Conservation (phyloP, 92 coral and sea anemone species). For the Umimayanthus kanabou region DNA sequence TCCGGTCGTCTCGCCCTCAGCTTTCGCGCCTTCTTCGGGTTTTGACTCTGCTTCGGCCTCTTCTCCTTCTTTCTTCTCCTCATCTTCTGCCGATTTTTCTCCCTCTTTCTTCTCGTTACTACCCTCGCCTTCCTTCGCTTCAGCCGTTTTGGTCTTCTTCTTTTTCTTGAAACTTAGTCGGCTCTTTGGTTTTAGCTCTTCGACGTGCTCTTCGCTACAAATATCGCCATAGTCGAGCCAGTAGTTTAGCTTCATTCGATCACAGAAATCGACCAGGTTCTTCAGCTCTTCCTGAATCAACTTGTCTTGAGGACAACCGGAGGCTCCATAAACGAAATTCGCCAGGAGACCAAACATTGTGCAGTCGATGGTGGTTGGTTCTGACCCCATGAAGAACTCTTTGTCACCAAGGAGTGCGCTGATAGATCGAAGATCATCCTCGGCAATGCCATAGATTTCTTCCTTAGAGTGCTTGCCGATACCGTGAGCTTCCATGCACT, state of each 20-base stretch:
- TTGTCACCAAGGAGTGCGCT: conserved; percentile 83
- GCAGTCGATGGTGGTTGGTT: conserved; percentile 92
- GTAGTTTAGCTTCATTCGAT: conserved; percentile 89
- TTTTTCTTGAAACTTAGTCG: conserved; percentile 81
- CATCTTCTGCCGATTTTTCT: conserved; percentile 54
- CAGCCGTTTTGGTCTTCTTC: conserved; percentile 66
- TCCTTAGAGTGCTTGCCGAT: conserved; percentile 96
- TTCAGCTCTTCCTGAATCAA: conserved; percentile 83
- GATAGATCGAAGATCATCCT: conserved; percentile 81
- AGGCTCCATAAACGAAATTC: conserved; percentile 81
- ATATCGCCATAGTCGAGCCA: conserved; percentile 95
- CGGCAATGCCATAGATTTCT: conserved; percentile 93
- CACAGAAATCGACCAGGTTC: conserved; percentile 86
- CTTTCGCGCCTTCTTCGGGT: conserved; percentile 40
- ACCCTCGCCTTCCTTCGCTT: conserved; percentile 51
- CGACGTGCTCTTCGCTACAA: conserved; percentile 86
- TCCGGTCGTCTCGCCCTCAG: conserved; percentile 32
- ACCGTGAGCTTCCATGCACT: conserved; percentile 96
- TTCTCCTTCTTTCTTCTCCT: conserved; percentile 50
- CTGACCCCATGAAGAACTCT: conserved; percentile 91
- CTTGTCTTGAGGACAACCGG: conserved; percentile 87
- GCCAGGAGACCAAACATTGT: conserved; percentile 96
- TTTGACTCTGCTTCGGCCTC: conserved; percentile 49
- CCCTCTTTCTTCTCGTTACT: conserved; percentile 61
- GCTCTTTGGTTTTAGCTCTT: conserved; percentile 86